Percentiles rank a stretch among this genome's conserved stretches.
These are phyloP conservation scores for Rhynchomys soricoides DNA, from an alignment of 2,113 vertebrate species.

Conservation along the genomic window DNA sequence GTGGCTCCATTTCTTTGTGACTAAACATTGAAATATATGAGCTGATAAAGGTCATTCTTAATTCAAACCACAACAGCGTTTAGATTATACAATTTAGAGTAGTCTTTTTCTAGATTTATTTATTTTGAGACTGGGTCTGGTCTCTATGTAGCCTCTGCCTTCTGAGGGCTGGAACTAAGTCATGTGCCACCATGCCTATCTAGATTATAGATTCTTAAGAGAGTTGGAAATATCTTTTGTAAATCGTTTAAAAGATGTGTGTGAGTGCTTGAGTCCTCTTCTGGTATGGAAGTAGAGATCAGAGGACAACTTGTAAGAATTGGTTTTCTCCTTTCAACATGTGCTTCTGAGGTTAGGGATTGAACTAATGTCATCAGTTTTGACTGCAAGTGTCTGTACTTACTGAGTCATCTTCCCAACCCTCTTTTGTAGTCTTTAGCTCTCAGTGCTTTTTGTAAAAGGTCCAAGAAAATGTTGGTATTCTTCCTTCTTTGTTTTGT, in stretches of 20 bases:
- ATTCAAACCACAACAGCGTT: background rate
- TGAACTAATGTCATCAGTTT: background rate
- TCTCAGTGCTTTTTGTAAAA: background rate
- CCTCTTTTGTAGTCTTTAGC: constrained; percentile 15
- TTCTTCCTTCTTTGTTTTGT: background rate
- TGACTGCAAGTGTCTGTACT: background rate
- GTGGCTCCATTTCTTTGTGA: background rate
- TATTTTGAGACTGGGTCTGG: background rate
- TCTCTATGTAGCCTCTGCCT: background rate
- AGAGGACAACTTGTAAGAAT: background rate
- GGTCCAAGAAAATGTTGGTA: constrained; percentile 19
- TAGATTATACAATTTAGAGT: background rate
- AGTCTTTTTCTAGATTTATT: background rate
- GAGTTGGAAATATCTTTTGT: background rate
- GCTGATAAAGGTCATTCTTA: background rate
- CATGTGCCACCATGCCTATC: background rate
- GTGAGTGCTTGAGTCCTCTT: background rate
- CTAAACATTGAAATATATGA: background rate
- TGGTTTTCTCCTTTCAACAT: background rate
- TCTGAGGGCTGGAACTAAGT: background rate
- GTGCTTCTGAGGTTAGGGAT: background rate
- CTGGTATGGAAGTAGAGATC: background rate
- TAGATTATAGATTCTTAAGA: background rate
- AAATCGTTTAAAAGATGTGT: background rate
- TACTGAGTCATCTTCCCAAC: no score